Conservation (phyloP, 1,140 invertebrate species). For the Zaprionus ghesquierei region DNA sequence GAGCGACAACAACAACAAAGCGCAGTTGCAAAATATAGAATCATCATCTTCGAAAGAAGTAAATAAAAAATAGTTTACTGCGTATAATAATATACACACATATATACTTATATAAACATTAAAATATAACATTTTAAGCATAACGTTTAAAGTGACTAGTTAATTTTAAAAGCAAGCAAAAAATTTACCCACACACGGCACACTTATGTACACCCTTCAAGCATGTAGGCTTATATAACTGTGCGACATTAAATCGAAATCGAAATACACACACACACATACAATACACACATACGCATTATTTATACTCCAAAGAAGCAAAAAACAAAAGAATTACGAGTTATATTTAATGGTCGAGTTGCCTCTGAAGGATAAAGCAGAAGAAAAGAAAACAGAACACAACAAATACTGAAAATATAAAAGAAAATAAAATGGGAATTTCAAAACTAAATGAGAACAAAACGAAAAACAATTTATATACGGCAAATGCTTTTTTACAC, state of each 20-base stretch:
- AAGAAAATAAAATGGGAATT: constrained; percentile 25
- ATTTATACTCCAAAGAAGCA: constrained; percentile 80
- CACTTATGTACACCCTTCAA: constrained; percentile 41
- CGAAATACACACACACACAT: constrained; percentile 55
- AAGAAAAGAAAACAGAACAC: constrained; percentile 47
- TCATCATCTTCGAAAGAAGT: constrained; percentile 7
- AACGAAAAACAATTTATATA: constrained; percentile 37
- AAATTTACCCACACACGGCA: constrained; percentile 31
- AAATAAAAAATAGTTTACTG: constrained; percentile 60
- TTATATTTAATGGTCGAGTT: constrained; percentile 67
- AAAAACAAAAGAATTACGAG: constrained; percentile 64
- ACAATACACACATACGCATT: constrained; percentile 47
- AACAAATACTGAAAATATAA: constrained; percentile 11
- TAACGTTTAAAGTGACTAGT: constrained; percentile 68
- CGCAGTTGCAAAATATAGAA: constrained; percentile 21
- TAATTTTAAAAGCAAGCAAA: constrained; percentile 73
- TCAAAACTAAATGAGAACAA: constrained; percentile 10
- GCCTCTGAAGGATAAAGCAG: constrained; percentile 57
- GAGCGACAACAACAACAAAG: constrained; percentile 18
- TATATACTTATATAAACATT: constrained; percentile 63
- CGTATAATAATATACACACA: constrained; percentile 61
- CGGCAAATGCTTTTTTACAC: constrained; percentile 67
- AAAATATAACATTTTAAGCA: constrained; percentile 64
- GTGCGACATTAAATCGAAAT: constrained; percentile 61
- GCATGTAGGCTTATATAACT: constrained; percentile 52